phyloP scores from a whole-genome alignment of 2,797 vertebrate genomes.

The Psittacula derbiana region DNA sequence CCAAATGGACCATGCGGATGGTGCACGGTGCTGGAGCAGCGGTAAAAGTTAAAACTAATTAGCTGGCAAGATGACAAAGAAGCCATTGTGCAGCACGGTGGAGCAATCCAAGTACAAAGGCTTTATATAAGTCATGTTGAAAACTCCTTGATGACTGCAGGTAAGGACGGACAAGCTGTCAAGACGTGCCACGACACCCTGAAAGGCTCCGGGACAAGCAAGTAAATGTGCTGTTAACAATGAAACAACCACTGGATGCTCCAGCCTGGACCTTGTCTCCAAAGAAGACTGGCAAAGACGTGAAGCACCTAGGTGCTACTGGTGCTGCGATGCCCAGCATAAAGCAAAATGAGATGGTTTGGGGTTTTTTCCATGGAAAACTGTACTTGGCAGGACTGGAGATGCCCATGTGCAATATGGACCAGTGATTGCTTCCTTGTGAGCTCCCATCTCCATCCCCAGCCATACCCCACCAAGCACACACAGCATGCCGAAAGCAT shows the following conservation, averaged over 20 bases:
- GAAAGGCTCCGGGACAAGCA: conserved; percentile 1
- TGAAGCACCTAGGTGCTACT: not conserved
- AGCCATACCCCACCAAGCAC: not conserved
- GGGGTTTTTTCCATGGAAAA: not conserved
- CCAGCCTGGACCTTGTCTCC: not conserved
- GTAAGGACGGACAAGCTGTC: conserved; percentile 58
- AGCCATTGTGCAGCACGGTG: conserved; percentile 63
- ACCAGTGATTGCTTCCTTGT: accelerated
- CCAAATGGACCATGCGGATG: conserved; percentile 32
- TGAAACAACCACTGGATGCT: not conserved
- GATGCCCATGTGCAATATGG: accelerated
- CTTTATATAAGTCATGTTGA: conserved; percentile 67
- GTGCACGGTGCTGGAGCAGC: conserved; percentile 23
- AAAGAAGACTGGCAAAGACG: not conserved
- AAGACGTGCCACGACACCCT: conserved; percentile 42
- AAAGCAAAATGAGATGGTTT: not conserved
- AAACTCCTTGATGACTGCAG: conserved; percentile 72
- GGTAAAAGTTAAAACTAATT: conserved; percentile 76
- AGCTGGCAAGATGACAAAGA: conserved; percentile 76
- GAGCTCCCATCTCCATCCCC: not conserved
- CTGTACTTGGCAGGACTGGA: accelerated
- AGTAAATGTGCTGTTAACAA: not conserved
- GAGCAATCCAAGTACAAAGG: conserved; percentile 73
- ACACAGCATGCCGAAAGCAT: not conserved
- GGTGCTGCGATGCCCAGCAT: not conserved